Evolutionary conservation across 2,888 invertebrate genomes (phyloP), one percentile per base, ranked within the genome.

Genomic region (Agelastica alni): DNA sequence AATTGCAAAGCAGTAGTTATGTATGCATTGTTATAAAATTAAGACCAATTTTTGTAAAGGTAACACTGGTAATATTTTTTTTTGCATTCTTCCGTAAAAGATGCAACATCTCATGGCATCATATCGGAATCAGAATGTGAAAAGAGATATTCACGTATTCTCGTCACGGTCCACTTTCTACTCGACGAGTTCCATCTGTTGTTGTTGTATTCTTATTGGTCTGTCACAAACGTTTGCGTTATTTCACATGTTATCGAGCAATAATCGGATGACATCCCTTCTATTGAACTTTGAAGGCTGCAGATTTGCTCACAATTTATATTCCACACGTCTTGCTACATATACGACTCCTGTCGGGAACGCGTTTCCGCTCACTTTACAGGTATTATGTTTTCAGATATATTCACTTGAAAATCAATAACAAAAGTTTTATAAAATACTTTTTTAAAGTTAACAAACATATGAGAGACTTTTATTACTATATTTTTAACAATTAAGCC

Each of bases 81-180:
- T n/a, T n/a, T n/a, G n/a, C n/a, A n/a, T n/a, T n/a, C n/a, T n/a
- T 20, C 37, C 20, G 37, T 39, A 7, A 39, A n/a, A 39, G 17
- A 39, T 20, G 12, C 20, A 39, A 39, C 18, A 18, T 20, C 37
- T 17, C 5, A 39, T 39, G 37, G 37, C 20, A 39, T 39, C 37
- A 18, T 39, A 39, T 39, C 20, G 20, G 37, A 39, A 39, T 39
- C 20, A 17, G 7, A 18, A 39, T 39, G 20, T 39, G 20, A 39
- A 39, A 34, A 39, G 37, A 18, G 18, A 39, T 18, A 39, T 12
- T 26, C 9, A 7, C 26, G 34, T 58, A 61, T 63, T 63, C 62
- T 39, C 59, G 63, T 63, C 65, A 65, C 61, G 63, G 64, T 64
- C 59, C 61, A 65, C 64, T 65, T 65, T 65, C 64, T 64, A 64